Evolutionary conservation across 1,140 invertebrate species (phyloP), one percentile per base, ranked within the genome.

Genomic region (Heliconius hermathena): DNA sequence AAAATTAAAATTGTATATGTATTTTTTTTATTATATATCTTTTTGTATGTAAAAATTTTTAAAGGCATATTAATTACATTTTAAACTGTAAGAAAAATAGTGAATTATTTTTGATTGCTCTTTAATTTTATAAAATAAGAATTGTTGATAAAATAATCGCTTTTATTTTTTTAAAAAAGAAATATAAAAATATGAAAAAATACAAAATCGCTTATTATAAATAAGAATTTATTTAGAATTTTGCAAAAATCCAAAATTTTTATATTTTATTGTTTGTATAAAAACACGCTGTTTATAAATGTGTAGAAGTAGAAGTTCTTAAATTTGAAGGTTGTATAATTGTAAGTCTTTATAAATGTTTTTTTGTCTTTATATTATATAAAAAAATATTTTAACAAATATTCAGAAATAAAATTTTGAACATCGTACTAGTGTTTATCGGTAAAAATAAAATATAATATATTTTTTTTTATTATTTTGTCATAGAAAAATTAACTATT

Each of bases 111-210:
- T 79, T 75, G 46, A 71, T 73, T 57, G 46, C 57, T 71, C 26
- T 79, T 71, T 79, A 71, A 74, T 74, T 54, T 54, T 79, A 79
- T 60, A 60, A 52, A 38, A 26, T 79, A 79, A 79, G 78, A 13
- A 57, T 79, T 71, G 73, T 75, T 71, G 8, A 41, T 66, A 79
- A 38, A 52, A 20, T 52, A 52, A 52, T 57, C 26, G 60, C 73
- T 79, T 79, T 79, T 77, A 79, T 79, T 79, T 79, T 75, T 75
- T 54, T 74, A 79, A 38, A 9, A 73, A 79, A 78, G 18, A 9
- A 20, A 74, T 49, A 60, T 16, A 33, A 18, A 16, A 71, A 33
- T 38, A 16, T 22, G 22, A 52, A 73, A n/a, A 71, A 75, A 46
- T 13, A 66, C 22, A 3, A 66, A 66, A 66, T 66, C 11, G 22